A percentile compares a stretch with the other conserved stretches of the same genome.
These are phyloP conservation scores for Octodon degus DNA, from an alignment of 2,113 vertebrate genomes.

Conservation along the genomic window DNA sequence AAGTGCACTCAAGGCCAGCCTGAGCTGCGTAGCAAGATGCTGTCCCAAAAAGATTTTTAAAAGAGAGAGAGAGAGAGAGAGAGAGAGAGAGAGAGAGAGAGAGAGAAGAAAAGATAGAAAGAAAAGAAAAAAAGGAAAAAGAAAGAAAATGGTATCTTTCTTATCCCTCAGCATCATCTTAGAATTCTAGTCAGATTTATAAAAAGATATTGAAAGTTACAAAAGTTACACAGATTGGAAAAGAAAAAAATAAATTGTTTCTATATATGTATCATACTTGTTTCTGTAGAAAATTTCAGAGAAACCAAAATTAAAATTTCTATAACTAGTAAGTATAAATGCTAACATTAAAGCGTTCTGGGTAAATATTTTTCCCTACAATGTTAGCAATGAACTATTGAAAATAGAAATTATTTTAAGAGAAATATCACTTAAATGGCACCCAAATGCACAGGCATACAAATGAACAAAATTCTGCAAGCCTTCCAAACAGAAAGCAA, in stretches of 20 bases:
- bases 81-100: no score
- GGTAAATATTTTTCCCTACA: not conserved
- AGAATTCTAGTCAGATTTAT: not conserved
- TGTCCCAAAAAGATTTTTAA: no score
- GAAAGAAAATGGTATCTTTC: no score
- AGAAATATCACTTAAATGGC: not conserved
- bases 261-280: not conserved
- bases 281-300: not conserved
- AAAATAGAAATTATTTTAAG: slow-evolving; percentile 2
- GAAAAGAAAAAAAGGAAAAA: no score
- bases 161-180: not conserved
- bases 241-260: not conserved
- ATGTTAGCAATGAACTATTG: not conserved
- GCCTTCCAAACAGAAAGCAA: not conserved
- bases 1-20: no score
- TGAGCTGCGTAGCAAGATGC: no score
- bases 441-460: not conserved
- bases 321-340: not conserved
- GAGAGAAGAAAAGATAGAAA: no score
- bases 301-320: not conserved
- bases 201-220: not conserved
- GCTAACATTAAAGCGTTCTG: not conserved
- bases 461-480: not conserved
- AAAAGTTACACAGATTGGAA: not conserved
- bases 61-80: no score